Base-by-base conservation (phyloP, 1,140 invertebrate species). In the Zaprionus lachaisei region DNA sequence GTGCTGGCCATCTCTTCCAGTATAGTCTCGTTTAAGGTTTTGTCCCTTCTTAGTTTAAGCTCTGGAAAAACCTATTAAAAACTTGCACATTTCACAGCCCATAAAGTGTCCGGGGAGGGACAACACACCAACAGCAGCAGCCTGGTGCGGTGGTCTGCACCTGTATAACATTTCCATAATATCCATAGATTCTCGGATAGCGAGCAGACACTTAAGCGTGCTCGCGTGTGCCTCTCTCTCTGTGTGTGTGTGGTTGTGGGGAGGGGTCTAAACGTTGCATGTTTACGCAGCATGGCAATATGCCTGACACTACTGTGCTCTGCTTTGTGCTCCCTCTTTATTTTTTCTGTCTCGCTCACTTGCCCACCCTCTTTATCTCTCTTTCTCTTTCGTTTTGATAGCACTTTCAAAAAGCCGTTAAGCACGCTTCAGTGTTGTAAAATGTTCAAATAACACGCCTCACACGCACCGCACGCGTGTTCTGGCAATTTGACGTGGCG, bases 381-480 rank as follows among this genome's bases (percentile, higher is more conserved):
- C 64, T 62, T 56, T 22, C 67, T 7, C 41, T 47, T n/a, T 47
- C 15, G 2, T 41, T 41, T 47, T 78, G 81, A 83, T 83, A 71
- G 81, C 77, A 83, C 65, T 83, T 83, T 84, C 74, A 83, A 84
- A 84, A 83, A 80, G 81, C 81, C 81, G 81, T 83, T 83, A 83
- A 80, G 81, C 81, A 84, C 77, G 81, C 81, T 77, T 77, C 81
- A 84, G 81, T 83, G 81, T 83, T 84, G 82, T 84, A 84, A 80
- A 83, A 80, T 70, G 81, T 63, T 83, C 69, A 77, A 84, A 84
- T 83, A 84, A 83, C 81, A 84, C 69, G 82, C 78, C 72, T 67
- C 82, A 84, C 73, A 76, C 73, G 68, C 73, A 76, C 62, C 70
- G 57, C 73, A 76, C 61, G 62, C 81, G 81, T 82, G 81, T 84